Conservation (phyloP, 1,140 invertebrate genomes). For the Antheraea mylitta region DNA sequence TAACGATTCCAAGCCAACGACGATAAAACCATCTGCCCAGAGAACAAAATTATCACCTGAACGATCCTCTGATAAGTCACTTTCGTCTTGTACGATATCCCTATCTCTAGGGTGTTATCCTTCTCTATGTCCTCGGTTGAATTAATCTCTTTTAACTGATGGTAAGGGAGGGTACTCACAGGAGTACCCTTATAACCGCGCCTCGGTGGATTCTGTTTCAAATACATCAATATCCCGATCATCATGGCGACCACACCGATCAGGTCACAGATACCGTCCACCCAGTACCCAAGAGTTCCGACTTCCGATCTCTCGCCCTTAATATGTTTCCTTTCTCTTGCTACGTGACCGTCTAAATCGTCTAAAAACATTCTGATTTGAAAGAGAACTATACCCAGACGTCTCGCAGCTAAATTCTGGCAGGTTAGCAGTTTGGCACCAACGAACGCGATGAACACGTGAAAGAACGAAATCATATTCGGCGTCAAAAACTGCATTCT, state of each 20-base stretch:
- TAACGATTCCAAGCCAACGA: conserved; percentile 90
- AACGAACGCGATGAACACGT: conserved; percentile 85
- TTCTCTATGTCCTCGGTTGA: conserved; percentile 71
- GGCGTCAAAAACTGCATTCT: conserved; percentile 84
- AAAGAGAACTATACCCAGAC: conserved; percentile 86
- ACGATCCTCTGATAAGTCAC: conserved; percentile 81
- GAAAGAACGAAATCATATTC: conserved; percentile 87
- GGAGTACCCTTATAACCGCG: conserved; percentile 82
- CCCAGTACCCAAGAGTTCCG: conserved; percentile 84
- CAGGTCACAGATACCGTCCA: conserved; percentile 87
- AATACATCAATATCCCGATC: conserved; percentile 82
- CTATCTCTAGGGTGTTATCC: conserved; percentile 75
- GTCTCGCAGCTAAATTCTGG: conserved; percentile 82
- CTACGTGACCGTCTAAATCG: conserved; percentile 89
- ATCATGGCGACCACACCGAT: conserved; percentile 85
- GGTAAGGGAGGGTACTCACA: conserved; percentile 67
- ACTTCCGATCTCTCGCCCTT: conserved; percentile 86
- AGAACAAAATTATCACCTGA: conserved; percentile 83
- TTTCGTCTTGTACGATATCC: conserved; percentile 83
- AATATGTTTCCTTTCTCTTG: conserved; percentile 83
- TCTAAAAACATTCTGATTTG: conserved; percentile 88
- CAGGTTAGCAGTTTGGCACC: conserved; percentile 85
- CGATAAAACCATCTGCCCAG: conserved; percentile 84
- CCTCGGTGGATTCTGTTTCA: conserved; percentile 84
- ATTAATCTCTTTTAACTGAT: conserved; percentile 73